Evolutionary conservation across 2,888 invertebrate genomes (phyloP), one percentile per base, ranked within the genome.

Genomic region (Nowickia ferox): DNA sequence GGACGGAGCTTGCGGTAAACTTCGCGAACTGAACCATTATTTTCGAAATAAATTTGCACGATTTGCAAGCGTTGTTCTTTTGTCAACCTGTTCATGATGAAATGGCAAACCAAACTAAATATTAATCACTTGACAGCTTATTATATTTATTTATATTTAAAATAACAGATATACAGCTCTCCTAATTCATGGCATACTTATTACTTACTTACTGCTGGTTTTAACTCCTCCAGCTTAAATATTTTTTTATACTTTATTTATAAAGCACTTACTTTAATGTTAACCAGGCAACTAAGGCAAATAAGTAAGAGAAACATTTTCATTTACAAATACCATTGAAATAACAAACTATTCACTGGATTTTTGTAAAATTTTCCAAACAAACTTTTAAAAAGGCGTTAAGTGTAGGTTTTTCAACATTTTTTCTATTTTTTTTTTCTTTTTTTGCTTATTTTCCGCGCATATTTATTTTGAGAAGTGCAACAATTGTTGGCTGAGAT

Each of bases 301-400:
- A 51, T 51, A 48, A 19, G 17, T 40, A 30, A 55, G 42, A 71
- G 61, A 51, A 13, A 72, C 4, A 66, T 59, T 59, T 74, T 53
- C 44, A 61, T 75, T 72, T 46, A 42, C 65, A 84, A 84, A 84
- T 77, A 66, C 77, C 77, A 83, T 77, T 77, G 51, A 53, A 72
- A 72, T 51, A 9, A 13, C 55, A 65, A 72, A 72, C 48, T 65
- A 76, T 65, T 48, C 48, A 17, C 9, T 38, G 61, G 30, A 42
- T 22, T 44, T 61, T 53, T 46, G 13, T n/a, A 19, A 53, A 53
- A 53, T 46, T 65, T 65, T 57, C 15, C 38, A 17, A 57, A 15
- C 30, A 38, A 69, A 69, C 40, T 53, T 77, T 77, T 9, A 42
- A 78, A 77, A 74, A 66, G 72, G 83, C 77, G 66, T 72, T 65